Conservation (phyloP, 2,113 vertebrate genomes). For the Promerops cafer region DNA sequence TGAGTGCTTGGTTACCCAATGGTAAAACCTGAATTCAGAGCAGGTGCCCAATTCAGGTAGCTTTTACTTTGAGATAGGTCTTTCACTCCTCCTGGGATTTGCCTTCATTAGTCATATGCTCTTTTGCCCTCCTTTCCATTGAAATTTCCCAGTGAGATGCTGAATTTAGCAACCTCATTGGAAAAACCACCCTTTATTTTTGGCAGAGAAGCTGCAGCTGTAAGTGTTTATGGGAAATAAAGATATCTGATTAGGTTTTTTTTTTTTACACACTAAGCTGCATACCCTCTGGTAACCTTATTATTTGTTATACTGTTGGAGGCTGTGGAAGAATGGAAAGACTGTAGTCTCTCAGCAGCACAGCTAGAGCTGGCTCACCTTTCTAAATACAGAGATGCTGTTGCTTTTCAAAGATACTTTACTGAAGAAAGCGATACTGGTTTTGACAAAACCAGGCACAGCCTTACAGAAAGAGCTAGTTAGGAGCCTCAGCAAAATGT, state of each 20-base stretch:
- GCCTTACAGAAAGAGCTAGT: not conserved
- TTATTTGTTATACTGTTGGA: not conserved
- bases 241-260: not conserved
- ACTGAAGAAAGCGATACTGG: not conserved
- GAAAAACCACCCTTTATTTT: not conserved
- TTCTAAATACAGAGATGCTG: not conserved
- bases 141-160: constrained; percentile 3
- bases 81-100: not conserved
- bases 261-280: not conserved
- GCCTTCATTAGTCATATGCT: not conserved
- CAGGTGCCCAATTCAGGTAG: not conserved
- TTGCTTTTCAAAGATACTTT: not conserved
- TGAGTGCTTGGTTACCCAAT: not conserved
- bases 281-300: constrained; percentile 13
- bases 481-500: not conserved
- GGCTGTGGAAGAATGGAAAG: not conserved
- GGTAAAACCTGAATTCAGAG: not conserved
- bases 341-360: not conserved
- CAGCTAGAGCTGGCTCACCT: not conserved
- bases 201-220: not conserved
- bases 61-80: not conserved
- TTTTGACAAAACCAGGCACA: not conserved
- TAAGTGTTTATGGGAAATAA: constrained; percentile 30
- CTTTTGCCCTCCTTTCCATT: not conserved
- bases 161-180: not conserved